A percentile compares a stretch with the other conserved stretches of the same genome.
These are phyloP conservation scores for Dryadula phaetusa DNA, from an alignment of 2,888 invertebrate genomes.

Conservation along the genomic window DNA sequence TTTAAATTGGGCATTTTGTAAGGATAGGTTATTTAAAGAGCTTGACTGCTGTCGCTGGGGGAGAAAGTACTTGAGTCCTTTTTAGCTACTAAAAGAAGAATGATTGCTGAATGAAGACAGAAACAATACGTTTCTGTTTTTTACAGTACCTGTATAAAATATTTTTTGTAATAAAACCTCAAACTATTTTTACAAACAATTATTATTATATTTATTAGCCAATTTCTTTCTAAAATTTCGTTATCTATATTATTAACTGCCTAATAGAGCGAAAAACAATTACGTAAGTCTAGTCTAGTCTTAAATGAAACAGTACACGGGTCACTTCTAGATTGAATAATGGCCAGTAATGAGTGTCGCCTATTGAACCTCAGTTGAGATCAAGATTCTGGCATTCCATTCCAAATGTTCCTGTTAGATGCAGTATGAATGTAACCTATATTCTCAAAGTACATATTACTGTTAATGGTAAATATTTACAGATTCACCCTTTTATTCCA, in stretches of 20 bases:
- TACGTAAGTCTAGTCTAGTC: slow-evolving; percentile 21
- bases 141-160: too few species aligned
- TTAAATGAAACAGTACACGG: slow-evolving; percentile 23
- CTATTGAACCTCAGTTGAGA: slow-evolving; percentile 25
- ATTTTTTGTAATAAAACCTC: too few species aligned
- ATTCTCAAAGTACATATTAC: too few species aligned
- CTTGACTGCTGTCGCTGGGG: neutral
- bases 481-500: too few species aligned
- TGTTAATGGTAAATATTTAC: too few species aligned
- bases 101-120: too few species aligned
- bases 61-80: neutral
- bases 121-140: too few species aligned
- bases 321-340: slow-evolving; percentile 32
- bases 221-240: neutral
- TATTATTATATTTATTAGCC: neutral
- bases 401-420: neutral
- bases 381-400: slow-evolving; percentile 22
- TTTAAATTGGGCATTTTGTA: slow-evolving; percentile 19
- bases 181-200: too few species aligned
- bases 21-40: neutral
- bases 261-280: slow-evolving; percentile 12
- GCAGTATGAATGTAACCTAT: too few species aligned
- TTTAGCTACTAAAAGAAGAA: too few species aligned
- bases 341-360: slow-evolving; percentile 29
- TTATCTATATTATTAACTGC: neutral